phyloP scores from a whole-genome alignment of 2,888 invertebrate species.

The Syrista parreyssii region DNA sequence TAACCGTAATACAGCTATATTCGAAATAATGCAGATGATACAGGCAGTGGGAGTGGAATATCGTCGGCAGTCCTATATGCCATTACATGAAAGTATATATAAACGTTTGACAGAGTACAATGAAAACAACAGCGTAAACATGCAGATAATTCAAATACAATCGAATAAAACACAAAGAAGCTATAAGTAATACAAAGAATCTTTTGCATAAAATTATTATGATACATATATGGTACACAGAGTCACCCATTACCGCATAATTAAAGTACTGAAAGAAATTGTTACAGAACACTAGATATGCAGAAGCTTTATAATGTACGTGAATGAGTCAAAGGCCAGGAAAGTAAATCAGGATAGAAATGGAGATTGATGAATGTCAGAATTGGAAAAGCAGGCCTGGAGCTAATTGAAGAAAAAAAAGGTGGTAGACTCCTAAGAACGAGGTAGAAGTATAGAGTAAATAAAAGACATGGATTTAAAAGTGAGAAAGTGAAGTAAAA shows the following conservation, averaged over 20 bases:
- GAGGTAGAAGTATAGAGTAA: constrained; percentile 28
- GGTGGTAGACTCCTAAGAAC: neutral
- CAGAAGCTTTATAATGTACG: neutral
- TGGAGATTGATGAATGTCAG: neutral
- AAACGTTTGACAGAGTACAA: neutral
- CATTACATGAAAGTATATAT: neutral
- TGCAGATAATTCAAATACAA: neutral
- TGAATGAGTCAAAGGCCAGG: neutral
- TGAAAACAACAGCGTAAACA: neutral
- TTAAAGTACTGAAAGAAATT: neutral
- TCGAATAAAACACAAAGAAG: neutral
- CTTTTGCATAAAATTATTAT: neutral
- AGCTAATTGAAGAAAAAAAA: neutral
- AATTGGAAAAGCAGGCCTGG: neutral
- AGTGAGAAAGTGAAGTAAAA: constrained; percentile 40
- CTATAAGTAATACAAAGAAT: neutral
- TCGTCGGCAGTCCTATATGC: neutral
- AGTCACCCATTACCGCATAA: neutral
- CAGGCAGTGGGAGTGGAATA: neutral
- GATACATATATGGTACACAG: neutral
- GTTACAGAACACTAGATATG: neutral
- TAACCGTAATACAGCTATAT: too few species aligned
- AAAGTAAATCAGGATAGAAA: neutral
- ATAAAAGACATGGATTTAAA: constrained; percentile 28
- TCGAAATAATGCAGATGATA: neutral